A percentile compares a stretch with the other conserved stretches of the same genome.
These are phyloP conservation scores for Cydia splendana DNA, from an alignment of 1,140 invertebrate genomes.

Conservation along the genomic window DNA sequence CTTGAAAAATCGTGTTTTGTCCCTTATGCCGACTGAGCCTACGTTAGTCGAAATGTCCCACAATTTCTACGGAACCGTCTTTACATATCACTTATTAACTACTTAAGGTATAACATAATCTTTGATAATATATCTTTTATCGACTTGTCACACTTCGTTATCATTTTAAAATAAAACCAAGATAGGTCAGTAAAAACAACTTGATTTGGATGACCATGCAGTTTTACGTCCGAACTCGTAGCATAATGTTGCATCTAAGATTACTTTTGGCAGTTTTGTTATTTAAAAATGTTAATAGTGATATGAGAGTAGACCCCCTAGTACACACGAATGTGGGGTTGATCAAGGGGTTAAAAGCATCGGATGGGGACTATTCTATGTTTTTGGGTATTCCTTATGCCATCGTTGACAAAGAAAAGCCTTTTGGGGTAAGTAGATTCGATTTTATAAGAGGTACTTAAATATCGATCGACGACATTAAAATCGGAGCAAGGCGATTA, in stretches of 20 bases:
- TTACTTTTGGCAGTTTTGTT: not conserved
- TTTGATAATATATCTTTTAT: no score
- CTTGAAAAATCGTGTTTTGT: no score
- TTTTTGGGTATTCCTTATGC: constrained; percentile 38
- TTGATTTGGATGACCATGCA: not conserved
- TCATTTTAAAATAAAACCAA: constrained; percentile 3
- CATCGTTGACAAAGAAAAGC: constrained; percentile 33
- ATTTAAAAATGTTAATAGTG: not conserved
- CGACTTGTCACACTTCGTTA: not conserved
- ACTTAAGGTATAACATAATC: no score
- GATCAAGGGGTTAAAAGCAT: constrained; percentile 29
- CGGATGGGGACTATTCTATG: constrained; percentile 37
- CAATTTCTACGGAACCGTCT: no score
- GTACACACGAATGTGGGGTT: constrained; percentile 35
- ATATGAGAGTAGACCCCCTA: constrained; percentile 34
- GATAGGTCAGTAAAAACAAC: not conserved
- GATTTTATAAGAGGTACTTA: not conserved
- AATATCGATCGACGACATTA: no score
- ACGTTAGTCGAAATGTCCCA: no score
- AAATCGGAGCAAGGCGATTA: no score
- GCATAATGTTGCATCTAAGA: not conserved
- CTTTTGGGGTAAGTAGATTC: constrained; percentile 36
- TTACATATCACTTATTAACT: no score
- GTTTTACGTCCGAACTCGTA: not conserved
- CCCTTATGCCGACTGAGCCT: no score